Conservation (phyloP, 2,888 invertebrate species). For the Melanchra persicariae region DNA sequence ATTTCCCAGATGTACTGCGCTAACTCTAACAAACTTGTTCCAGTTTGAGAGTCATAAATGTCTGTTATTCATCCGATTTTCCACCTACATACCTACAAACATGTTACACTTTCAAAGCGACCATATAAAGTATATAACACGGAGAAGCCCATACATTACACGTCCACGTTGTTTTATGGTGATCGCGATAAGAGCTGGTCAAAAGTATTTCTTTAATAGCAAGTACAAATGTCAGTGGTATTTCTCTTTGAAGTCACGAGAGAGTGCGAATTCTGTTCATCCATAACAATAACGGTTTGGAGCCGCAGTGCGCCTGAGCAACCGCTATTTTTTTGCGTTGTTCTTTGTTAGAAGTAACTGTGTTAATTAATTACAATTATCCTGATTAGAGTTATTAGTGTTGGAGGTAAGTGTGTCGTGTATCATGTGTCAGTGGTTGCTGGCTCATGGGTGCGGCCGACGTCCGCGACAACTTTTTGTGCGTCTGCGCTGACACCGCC, state of each 20-base stretch:
- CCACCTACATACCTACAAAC: constrained; percentile 56
- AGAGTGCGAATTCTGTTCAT: constrained; percentile 73
- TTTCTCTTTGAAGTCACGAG: constrained; percentile 67
- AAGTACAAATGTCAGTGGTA: constrained; percentile 67
- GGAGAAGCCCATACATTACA: constrained; percentile 54
- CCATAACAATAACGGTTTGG: constrained; percentile 77
- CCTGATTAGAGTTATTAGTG: constrained; percentile 82
- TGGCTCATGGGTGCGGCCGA: constrained; percentile 63
- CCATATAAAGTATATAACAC: constrained; percentile 50
- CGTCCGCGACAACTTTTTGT: constrained; percentile 79
- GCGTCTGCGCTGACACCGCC: constrained; percentile 77
- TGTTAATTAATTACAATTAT: constrained; percentile 86
- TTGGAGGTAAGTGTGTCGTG: constrained; percentile 81
- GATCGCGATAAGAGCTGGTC: constrained; percentile 65
- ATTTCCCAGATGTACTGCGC: constrained; percentile 56
- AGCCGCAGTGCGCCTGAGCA: constrained; percentile 63
- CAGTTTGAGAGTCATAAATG: constrained; percentile 42
- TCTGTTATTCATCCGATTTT: constrained; percentile 57
- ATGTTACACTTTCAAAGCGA: constrained; percentile 50
- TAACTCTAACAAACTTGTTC: constrained; percentile 44
- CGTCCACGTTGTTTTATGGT: constrained; percentile 65
- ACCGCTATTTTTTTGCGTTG: constrained; percentile 70
- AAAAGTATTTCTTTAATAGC: constrained; percentile 56
- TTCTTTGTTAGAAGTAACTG: constrained; percentile 81
- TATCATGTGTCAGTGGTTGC: constrained; percentile 71